Evolutionary conservation across 1,140 invertebrate species (phyloP).

Genomic region (Drosophila orosa): DNA sequence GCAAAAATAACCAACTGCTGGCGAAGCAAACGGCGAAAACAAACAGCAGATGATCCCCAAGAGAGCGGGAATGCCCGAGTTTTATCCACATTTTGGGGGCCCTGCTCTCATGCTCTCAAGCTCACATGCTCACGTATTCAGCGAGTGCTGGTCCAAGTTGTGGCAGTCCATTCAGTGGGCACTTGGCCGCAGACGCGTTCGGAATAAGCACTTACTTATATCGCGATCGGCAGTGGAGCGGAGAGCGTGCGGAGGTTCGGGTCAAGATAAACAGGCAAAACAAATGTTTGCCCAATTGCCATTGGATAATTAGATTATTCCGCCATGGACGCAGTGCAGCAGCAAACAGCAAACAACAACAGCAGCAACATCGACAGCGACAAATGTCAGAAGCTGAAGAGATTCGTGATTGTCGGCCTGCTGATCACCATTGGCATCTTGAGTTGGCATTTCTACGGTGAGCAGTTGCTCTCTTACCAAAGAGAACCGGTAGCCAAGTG

Average conservation of each 20-base stretch:
- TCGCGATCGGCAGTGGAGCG: slow-evolving; percentile 11
- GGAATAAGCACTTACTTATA: slow-evolving; percentile 28
- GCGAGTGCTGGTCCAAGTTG: slow-evolving; percentile 29
- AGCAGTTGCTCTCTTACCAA: slow-evolving; percentile 6
- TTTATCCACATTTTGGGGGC: slow-evolving; percentile 7
- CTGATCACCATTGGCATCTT: slow-evolving; percentile 69
- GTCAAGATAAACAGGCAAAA: slow-evolving; percentile 16
- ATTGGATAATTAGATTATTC: slow-evolving; percentile 55
- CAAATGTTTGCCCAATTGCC: slow-evolving; percentile 50
- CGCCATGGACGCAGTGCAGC: slow-evolving; percentile 33
- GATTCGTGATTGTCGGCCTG: slow-evolving; percentile 69
- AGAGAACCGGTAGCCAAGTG: not conserved
- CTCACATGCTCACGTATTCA: slow-evolving; percentile 22
- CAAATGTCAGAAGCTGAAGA: slow-evolving; percentile 74
- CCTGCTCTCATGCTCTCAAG: not conserved
- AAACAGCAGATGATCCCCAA: slow-evolving; percentile 55
- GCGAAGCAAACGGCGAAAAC: slow-evolving; percentile 44
- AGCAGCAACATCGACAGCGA: slow-evolving; percentile 66
- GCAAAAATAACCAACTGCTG: slow-evolving; percentile 12
- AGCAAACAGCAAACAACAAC: slow-evolving; percentile 32
- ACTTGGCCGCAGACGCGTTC: slow-evolving; percentile 21
- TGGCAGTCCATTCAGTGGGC: slow-evolving; percentile 32
- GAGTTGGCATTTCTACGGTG: slow-evolving; percentile 80
- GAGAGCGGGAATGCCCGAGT: slow-evolving; percentile 16
- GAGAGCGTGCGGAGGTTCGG: slow-evolving; percentile 18